A percentile compares a stretch with the other conserved stretches of the same genome.
phyloP scores from a whole-genome alignment of 1,140 invertebrate species.

The Drosophila insularis region DNA sequence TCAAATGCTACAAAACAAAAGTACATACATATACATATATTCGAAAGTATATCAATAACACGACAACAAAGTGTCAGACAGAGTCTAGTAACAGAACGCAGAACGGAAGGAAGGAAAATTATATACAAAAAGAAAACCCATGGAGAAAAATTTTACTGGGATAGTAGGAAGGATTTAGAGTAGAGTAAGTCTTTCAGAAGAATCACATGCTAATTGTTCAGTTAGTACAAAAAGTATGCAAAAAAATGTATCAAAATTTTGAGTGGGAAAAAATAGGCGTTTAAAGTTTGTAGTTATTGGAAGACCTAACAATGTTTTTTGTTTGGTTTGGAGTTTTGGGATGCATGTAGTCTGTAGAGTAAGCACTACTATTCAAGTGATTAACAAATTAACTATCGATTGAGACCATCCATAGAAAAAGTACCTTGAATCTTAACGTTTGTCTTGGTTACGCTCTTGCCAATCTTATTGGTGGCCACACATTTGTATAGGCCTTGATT shows the following conservation, averaged over 20 bases:
- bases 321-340: neutral
- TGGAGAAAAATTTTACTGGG: neutral
- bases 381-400: conserved; percentile 48
- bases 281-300: conserved; percentile 48
- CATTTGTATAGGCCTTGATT: conserved; percentile 95
- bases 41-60: conserved; percentile 47
- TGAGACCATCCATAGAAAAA: conserved; percentile 51
- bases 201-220: conserved; percentile 55
- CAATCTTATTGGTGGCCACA: conserved; percentile 91
- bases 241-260: conserved; percentile 30
- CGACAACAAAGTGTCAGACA: conserved; percentile 22
- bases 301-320: conserved; percentile 45
- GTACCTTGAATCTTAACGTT: conserved; percentile 92
- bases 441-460: conserved; percentile 91
- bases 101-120: conserved; percentile 37
- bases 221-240: conserved; percentile 52
- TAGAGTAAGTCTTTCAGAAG: conserved; percentile 30
- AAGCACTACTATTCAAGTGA: conserved; percentile 31
- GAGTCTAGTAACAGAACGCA: conserved; percentile 23
- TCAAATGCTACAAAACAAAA: conserved; percentile 91
- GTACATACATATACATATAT: conserved; percentile 45
- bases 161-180: conserved; percentile 10
- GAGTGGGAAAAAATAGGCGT: conserved; percentile 26
- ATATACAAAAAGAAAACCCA: conserved; percentile 53
- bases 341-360: conserved; percentile 43